Conservation (phyloP, 2,888 invertebrate species). For the Melanchra persicariae region DNA sequence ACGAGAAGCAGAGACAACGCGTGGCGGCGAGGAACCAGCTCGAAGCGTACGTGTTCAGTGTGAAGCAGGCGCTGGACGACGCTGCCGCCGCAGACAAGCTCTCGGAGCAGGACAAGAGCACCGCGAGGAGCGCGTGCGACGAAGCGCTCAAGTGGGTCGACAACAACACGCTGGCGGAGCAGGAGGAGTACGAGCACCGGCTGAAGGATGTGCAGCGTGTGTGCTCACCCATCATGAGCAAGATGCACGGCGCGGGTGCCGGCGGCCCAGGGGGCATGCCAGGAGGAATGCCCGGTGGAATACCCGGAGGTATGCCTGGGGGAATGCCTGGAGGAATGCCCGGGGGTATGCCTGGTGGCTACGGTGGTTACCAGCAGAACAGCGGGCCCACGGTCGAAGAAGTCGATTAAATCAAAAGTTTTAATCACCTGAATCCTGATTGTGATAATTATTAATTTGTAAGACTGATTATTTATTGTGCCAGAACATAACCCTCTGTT, state of each 20-base stretch:
- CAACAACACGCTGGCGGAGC: slow-evolving; percentile 92
- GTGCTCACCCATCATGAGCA: slow-evolving; percentile 91
- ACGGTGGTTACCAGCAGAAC: slow-evolving; percentile 57
- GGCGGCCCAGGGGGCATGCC: too few relatives aligned
- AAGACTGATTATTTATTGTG: slow-evolving; percentile 52
- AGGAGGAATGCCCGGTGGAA: slow-evolving; percentile 3
- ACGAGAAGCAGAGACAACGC: slow-evolving; percentile 92
- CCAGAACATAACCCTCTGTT: slow-evolving; percentile 33
- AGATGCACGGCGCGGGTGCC: slow-evolving; percentile 89
- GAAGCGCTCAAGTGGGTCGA: slow-evolving; percentile 94
- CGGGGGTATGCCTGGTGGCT: slow-evolving; percentile 55
- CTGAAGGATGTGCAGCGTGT: slow-evolving; percentile 91
- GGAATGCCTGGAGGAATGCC: neutral
- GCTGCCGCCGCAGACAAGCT: slow-evolving; percentile 89
- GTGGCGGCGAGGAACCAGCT: slow-evolving; percentile 93
- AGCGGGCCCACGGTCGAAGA: slow-evolving; percentile 81
- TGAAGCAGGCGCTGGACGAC: slow-evolving; percentile 93
- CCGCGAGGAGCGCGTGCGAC: slow-evolving; percentile 88
- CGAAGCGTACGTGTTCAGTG: slow-evolving; percentile 93
- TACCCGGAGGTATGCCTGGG: neutral
- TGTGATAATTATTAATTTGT: slow-evolving; percentile 40
- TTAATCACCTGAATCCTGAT: slow-evolving; percentile 5
- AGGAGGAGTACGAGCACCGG: slow-evolving; percentile 92
- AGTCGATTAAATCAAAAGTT: slow-evolving; percentile 73
- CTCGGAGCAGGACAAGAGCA: slow-evolving; percentile 91